Conservation (phyloP, 35 echinoderm and acorn worm species). For the Stichopus chloronotus region DNA sequence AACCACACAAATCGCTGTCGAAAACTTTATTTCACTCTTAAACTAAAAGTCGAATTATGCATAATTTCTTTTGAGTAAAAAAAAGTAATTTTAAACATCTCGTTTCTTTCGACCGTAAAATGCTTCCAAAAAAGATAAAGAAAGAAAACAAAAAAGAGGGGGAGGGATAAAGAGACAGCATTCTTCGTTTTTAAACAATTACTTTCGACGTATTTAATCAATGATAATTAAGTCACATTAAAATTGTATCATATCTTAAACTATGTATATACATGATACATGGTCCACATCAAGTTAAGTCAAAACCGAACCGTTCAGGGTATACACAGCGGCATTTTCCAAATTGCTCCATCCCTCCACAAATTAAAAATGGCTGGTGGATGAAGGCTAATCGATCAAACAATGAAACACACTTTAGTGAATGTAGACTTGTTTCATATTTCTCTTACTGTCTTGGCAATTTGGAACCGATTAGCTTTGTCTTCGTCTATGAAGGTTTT, state of each 20-base stretch:
- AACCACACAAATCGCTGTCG: no score
- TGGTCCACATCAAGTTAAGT: not conserved
- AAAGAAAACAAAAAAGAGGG: no score
- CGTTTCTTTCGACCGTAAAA: conserved; percentile 4
- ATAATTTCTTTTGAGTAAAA: no score
- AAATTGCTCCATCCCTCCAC: not conserved
- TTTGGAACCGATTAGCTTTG: conserved; percentile 38
- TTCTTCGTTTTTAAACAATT: not conserved
- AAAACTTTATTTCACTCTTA: no score
- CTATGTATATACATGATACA: not conserved
- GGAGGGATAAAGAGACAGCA: no score
- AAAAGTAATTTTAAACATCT: not conserved
- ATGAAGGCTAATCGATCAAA: conserved; percentile 42
- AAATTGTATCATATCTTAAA: not conserved
- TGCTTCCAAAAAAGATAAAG: not conserved
- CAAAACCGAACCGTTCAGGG: not conserved
- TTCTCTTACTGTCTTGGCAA: conserved; percentile 25
- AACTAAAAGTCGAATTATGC: no score
- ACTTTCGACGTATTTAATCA: not conserved
- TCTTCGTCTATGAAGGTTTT: conserved; percentile 12
- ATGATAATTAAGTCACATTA: conserved; percentile 3
- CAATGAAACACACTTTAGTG: conserved; percentile 36
- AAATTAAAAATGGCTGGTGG: conserved; percentile 52
- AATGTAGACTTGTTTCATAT: conserved; percentile 27
- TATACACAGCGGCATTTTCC: not conserved